Evolutionary conservation across 2,797 vertebrate genomes (phyloP).

Genomic region (Parambassis ranga): DNA sequence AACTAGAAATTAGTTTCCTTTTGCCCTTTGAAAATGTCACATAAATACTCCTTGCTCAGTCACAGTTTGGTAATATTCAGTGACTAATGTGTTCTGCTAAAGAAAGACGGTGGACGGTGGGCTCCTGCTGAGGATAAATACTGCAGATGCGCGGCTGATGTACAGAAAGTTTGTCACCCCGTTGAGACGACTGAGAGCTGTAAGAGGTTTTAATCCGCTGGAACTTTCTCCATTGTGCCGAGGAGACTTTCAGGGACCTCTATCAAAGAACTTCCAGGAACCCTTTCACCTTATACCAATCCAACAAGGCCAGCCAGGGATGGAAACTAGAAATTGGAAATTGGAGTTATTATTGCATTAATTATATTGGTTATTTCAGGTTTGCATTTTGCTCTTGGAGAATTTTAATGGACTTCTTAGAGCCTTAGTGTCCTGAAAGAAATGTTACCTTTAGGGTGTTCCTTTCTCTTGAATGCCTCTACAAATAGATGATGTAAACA

Average conservation of each 20-base stretch:
- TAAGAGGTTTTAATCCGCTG: neutral
- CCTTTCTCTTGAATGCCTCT: neutral
- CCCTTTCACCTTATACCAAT: neutral
- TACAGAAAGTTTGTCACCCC: slow-evolving; percentile 5
- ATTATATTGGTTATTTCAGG: slow-evolving; percentile 6
- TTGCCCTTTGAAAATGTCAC: slow-evolving; percentile 45
- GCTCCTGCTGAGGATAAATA: slow-evolving; percentile 22
- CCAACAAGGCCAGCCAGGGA: neutral
- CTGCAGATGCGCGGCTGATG: neutral
- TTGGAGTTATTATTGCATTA: neutral
- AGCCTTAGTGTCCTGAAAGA: neutral
- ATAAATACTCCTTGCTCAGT: slow-evolving; percentile 2
- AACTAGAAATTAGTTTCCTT: slow-evolving; percentile 18
- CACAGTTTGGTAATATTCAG: neutral
- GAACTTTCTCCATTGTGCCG: neutral
- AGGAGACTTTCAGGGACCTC: slow-evolving; percentile 6
- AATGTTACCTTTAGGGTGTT: neutral
- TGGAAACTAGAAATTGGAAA: slow-evolving; percentile 2
- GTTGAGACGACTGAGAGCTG: neutral
- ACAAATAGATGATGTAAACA: slow-evolving; percentile 4
- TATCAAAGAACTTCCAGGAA: neutral
- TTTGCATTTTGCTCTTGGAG: neutral
- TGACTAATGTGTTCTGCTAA: slow-evolving; percentile 6
- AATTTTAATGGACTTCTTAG: neutral
- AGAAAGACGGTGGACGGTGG: neutral